Conservation (phyloP, 2,797 vertebrate genomes). For the Sparidentex hasta region DNA sequence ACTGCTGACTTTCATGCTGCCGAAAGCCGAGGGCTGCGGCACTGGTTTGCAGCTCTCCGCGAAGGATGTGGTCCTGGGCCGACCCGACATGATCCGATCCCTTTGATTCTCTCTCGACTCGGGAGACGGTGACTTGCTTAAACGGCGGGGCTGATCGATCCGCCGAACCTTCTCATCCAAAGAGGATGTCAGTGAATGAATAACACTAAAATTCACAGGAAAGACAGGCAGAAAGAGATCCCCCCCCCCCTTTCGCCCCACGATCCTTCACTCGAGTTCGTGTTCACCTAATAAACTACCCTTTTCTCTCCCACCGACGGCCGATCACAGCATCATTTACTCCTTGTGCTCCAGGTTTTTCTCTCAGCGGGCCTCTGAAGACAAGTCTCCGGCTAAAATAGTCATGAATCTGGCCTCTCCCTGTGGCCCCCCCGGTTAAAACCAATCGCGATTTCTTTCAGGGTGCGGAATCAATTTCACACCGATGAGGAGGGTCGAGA, state of each 20-base stretch:
- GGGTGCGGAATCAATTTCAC: slow-evolving; percentile 42
- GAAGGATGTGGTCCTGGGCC: slow-evolving; percentile 99
- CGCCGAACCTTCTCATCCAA: slow-evolving; percentile 79
- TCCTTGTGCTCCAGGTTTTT: slow-evolving; percentile 61
- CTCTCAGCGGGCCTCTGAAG: slow-evolving; percentile 73
- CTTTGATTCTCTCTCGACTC: slow-evolving; percentile 65
- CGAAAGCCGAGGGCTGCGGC: slow-evolving; percentile 98
- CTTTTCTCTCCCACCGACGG: slow-evolving; percentile 55
- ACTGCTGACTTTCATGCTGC: slow-evolving; percentile 99
- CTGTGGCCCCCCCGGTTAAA: slow-evolving; percentile 73
- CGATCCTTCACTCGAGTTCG: slow-evolving; percentile 56
- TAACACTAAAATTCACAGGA: slow-evolving; percentile 50
- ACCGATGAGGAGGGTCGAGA: slow-evolving; percentile 31
- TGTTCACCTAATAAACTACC: slow-evolving; percentile 62
- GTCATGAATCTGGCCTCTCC: slow-evolving; percentile 86
- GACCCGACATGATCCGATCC: slow-evolving; percentile 94
- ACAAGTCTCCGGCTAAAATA: slow-evolving; percentile 81
- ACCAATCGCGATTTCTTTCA: slow-evolving; percentile 51
- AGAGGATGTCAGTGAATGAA: slow-evolving; percentile 64
- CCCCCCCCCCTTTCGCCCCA: slow-evolving; percentile 40
- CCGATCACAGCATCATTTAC: slow-evolving; percentile 79
- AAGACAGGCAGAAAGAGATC: slow-evolving; percentile 53
- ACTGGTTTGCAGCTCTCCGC: slow-evolving; percentile 99
- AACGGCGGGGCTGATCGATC: slow-evolving; percentile 65
- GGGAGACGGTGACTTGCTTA: slow-evolving; percentile 71